phyloP scores from a whole-genome alignment of 2,888 invertebrate genomes.

The Latrodectus hesperus region DNA sequence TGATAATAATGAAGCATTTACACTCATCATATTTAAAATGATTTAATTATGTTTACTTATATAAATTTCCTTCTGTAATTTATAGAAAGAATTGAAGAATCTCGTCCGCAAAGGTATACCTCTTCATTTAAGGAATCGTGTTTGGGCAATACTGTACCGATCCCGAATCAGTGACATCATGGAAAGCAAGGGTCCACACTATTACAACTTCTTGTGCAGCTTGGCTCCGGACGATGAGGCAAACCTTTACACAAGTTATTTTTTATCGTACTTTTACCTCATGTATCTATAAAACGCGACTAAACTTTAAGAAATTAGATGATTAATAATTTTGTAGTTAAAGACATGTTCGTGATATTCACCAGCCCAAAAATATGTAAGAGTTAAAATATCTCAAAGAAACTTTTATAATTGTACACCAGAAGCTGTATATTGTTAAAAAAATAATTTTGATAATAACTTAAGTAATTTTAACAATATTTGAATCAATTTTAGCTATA shows the following conservation, averaged over 20 bases:
- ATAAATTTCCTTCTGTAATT: background rate
- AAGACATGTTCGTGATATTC: background rate
- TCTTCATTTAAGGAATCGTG: conserved; percentile 75
- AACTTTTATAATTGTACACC: background rate
- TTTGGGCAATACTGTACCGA: conserved; percentile 77
- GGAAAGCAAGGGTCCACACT: conserved; percentile 75
- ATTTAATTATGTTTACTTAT: too few relatives aligned
- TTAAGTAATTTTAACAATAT: too few relatives aligned
- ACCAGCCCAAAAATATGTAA: background rate
- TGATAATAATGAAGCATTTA: too few relatives aligned
- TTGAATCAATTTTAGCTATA: too few relatives aligned
- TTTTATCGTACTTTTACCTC: too few relatives aligned
- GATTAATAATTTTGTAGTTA: background rate
- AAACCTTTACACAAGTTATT: conserved; percentile 48
- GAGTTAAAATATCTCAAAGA: background rate
- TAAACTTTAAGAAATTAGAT: background rate
- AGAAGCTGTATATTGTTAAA: too few relatives aligned
- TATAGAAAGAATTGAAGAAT: conserved; percentile 75
- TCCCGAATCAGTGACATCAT: conserved; percentile 77
- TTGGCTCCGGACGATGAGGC: conserved; percentile 77
- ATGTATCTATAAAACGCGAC: too few relatives aligned
- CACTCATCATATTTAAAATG: too few relatives aligned
- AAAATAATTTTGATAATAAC: too few relatives aligned
- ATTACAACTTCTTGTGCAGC: conserved; percentile 76
- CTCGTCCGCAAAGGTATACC: conserved; percentile 77